Evolutionary conservation across 1,140 invertebrate genomes (phyloP), one percentile per base, ranked within the genome.

Genomic region (Drosophila insularis): DNA sequence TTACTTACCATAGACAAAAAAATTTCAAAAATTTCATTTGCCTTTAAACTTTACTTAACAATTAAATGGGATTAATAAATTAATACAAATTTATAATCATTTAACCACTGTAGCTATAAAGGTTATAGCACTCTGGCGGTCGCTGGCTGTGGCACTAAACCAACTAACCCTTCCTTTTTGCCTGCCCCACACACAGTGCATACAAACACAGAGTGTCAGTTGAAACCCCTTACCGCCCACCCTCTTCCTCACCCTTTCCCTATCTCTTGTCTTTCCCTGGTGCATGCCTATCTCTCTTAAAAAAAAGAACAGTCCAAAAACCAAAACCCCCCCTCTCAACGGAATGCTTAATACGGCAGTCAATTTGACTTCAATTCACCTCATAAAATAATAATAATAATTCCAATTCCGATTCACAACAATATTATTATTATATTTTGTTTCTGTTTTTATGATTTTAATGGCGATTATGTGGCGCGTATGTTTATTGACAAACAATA

Each of bases 401-500:
- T 73, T 43, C 63, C 63, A 74, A 59, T 55, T 23, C 32, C 64
- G 27, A 11, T 58, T 19, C 55, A 60, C 37, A 71, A 69, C 71
- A 73, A 68, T 75, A 75, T 76, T 76, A 71, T 68, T 75, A 81
- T 40, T 21, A 43, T 27, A 4, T 32, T 27, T 21, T 43, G 23
- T 21, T 43, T 46, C 27, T 62, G n/a, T 62, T 63, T 35, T 58
- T 58, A 58, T 58, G 35, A 50, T 50, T 71, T 68, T n/a, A 54
- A 32, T 67, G 75, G 63, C 68, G 71, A 82, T 89, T 87, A 86
- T 87, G 82, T 87, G 82, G 84, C 84, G 82, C 82, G 85, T 87
- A 82, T 87, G 76, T 87, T 82, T 86, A 81, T 87, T 89, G 82
- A 82, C 72, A 87, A 79, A 80, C 69, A 87, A 76, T 71, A 79